Base-by-base conservation (phyloP, 2,888 invertebrate species). In the Atrina japonica region DNA sequence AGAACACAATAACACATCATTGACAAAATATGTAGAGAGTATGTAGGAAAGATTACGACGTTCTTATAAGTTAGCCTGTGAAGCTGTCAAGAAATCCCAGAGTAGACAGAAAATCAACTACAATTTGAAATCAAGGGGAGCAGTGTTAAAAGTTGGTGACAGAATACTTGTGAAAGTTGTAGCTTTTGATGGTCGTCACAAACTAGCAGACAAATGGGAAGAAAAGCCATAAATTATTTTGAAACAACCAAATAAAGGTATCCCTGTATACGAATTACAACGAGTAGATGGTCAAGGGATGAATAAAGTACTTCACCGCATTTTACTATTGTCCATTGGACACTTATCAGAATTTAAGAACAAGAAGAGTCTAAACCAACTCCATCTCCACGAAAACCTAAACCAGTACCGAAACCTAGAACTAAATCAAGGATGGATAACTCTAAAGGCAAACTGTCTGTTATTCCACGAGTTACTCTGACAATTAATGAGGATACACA, bases 261-360 rank as follows among this genome's bases (percentile, higher is more conserved):
- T 50, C 9, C 50, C 60, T 18, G 60, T 60, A 2, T 60, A 47
- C n/a, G n/a, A n/a, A n/a, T n/a, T n/a, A n/a, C n/a, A n/a, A n/a
- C n/a, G n/a, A n/a, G n/a, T n/a, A n/a, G n/a, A n/a, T n/a, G n/a
- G n/a, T n/a, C n/a, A n/a, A n/a, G n/a, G n/a, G n/a, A n/a, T n/a
- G n/a, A n/a, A n/a, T n/a, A n/a, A n/a, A n/a, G n/a, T n/a, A n/a
- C n/a, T n/a, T n/a, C n/a, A n/a, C n/a, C n/a, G n/a, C n/a, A n/a
- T n/a, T n/a, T n/a, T n/a, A n/a, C n/a, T n/a, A n/a, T n/a, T n/a
- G n/a, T n/a, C n/a, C n/a, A n/a, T n/a, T n/a, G n/a, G n/a, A n/a
- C n/a, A n/a, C n/a, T n/a, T n/a, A n/a, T n/a, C n/a, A n/a, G n/a
- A n/a, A n/a, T n/a, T n/a, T n/a, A n/a, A n/a, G n/a, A n/a, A n/a